phyloP scores from a whole-genome alignment of 2,797 vertebrate species.

The Cyprinella venusta region DNA sequence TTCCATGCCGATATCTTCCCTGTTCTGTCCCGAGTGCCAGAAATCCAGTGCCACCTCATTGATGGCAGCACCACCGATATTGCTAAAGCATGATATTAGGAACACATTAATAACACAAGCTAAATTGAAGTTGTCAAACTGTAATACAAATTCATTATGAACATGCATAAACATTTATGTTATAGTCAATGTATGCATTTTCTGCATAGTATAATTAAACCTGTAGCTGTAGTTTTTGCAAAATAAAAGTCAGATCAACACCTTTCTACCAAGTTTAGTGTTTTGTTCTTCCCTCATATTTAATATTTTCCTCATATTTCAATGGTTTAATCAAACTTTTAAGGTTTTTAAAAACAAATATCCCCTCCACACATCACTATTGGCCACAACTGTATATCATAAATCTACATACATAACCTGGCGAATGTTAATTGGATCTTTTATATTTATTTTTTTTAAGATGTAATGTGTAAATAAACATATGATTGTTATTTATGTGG shows the following conservation, averaged over 20 bases:
- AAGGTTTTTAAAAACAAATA: not conserved
- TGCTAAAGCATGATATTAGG: constrained; percentile 73
- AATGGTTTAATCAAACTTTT: not conserved
- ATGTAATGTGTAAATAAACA: not conserved
- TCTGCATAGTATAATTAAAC: not conserved
- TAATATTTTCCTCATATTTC: not conserved
- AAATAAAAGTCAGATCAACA: not conserved
- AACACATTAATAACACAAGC: not conserved
- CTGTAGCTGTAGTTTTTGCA: too few relatives aligned
- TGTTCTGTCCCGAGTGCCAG: constrained; percentile 85
- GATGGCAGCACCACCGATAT: constrained; percentile 86
- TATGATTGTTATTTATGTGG: not conserved
- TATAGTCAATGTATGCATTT: not conserved
- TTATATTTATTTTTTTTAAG: not conserved
- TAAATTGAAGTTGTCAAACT: not conserved
- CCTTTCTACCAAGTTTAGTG: not conserved
- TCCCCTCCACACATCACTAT: not conserved
- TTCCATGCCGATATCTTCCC: constrained; percentile 91
- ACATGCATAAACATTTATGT: not conserved
- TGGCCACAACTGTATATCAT: not conserved
- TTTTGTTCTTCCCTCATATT: not conserved
- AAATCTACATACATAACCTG: not conserved
- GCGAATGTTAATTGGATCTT: not conserved
- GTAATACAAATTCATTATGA: not conserved
- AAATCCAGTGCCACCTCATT: constrained; percentile 89